phyloP scores from a whole-genome alignment of 2,888 invertebrate genomes.

The Scrobipalpa costella region DNA sequence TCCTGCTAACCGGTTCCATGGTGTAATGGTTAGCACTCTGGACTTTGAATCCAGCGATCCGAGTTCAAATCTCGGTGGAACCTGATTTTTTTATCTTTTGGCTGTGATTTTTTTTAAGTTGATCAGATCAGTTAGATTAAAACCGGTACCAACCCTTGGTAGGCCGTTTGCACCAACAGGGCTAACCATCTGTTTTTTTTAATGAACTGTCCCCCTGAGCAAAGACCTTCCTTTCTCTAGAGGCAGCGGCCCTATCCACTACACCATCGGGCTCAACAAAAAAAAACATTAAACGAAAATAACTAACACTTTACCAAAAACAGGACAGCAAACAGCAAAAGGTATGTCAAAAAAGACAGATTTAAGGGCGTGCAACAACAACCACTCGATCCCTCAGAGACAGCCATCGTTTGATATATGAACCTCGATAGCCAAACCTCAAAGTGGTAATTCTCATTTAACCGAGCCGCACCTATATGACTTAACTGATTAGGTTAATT shows the following conservation, averaged over 20 bases:
- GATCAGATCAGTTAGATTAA: too few species aligned
- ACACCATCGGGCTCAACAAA: too few species aligned
- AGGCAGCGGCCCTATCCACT: too few species aligned
- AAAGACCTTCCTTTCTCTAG: too few species aligned
- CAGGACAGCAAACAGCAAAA: background rate
- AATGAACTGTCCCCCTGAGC: too few species aligned
- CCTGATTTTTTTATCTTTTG: constrained; percentile 53
- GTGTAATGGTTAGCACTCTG: constrained; percentile 88
- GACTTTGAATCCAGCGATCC: constrained; percentile 92
- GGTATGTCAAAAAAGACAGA: constrained; percentile 5
- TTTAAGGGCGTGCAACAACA: constrained; percentile 8
- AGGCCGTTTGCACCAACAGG: too few species aligned
- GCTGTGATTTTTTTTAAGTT: background rate
- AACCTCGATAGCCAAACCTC: constrained; percentile 26
- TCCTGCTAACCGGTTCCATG: constrained; percentile 87
- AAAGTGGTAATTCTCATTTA: constrained; percentile 23
- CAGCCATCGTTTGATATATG: constrained; percentile 21
- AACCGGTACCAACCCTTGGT: too few species aligned
- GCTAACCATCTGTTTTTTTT: too few species aligned
- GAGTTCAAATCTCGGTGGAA: constrained; percentile 92
- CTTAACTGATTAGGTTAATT: constrained; percentile 80
- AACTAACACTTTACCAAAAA: background rate
- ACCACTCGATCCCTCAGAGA: constrained; percentile 13
- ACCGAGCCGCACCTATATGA: constrained; percentile 58
- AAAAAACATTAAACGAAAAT: too few species aligned